Percentiles rank a stretch among this genome's conserved stretches.
phyloP scores from a whole-genome alignment of 2,888 invertebrate genomes.

The Gymnoscelis rufifasciata region DNA sequence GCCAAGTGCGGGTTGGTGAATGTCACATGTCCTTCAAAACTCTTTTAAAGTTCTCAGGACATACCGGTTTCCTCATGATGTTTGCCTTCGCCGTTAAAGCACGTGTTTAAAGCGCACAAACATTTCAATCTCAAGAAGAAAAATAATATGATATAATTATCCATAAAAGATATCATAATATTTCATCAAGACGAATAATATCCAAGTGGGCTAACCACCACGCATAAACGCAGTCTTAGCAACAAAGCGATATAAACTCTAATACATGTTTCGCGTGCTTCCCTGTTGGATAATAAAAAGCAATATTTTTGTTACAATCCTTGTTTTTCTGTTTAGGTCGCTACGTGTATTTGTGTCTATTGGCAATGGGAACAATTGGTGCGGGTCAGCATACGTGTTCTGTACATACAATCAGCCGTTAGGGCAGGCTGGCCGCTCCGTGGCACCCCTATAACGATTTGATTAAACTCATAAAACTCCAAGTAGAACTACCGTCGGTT shows the following conservation, averaged over 20 bases:
- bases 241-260: constrained; percentile 43
- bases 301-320: constrained; percentile 47
- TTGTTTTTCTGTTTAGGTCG: constrained; percentile 35
- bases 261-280: constrained; percentile 55
- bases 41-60: no score
- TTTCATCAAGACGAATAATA: constrained; percentile 40
- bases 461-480: constrained; percentile 74
- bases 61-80: no score
- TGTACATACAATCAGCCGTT: constrained; percentile 63
- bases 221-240: constrained; percentile 38
- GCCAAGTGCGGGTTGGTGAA: no score
- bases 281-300: constrained; percentile 43
- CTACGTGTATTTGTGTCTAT: constrained; percentile 38
- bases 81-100: no score
- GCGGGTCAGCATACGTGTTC: constrained; percentile 61
- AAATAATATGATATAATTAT: no score
- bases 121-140: no score
- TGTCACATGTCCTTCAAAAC: no score
- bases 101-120: no score
- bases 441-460: constrained; percentile 69
- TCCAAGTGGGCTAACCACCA: constrained; percentile 35
- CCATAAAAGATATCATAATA: no score
- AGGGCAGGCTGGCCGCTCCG: constrained; percentile 37
- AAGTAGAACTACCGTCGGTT: constrained; percentile 39
- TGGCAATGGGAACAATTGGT: constrained; percentile 38